Evolutionary conservation across 2,797 vertebrate genomes (phyloP), one percentile per base, ranked within the genome.

Genomic region (Chloroceryle inda): DNA sequence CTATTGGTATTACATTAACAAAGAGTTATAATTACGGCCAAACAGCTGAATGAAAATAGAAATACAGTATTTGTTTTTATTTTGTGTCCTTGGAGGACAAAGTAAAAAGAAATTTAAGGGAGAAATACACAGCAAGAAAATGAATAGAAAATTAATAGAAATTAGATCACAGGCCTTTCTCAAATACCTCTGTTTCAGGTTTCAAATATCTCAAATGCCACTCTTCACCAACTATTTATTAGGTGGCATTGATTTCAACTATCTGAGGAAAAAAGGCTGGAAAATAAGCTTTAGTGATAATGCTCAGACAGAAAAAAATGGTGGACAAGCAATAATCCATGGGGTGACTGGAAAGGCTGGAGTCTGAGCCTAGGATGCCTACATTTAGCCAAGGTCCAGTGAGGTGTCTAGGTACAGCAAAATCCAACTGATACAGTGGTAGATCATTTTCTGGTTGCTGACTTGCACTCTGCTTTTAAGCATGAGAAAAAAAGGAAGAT

Each of bases 381-480:
- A 63, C 13, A 42, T 21, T 22, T 44, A 82, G 4, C 10, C n/a
- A 64, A 29, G 26, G n/a, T 69, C 58, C 58, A 58, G 8, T 11
- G 26, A 83, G 13, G 26, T 50, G 12, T 16, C 14, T 11, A 45
- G 17, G 14, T 85, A 58, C 11, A 85, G 37, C 9, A 64, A 85
- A 77, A 69, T 63, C 26, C 22, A 37, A 7, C 31, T 37, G 11
- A 62, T 68, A 29, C 2, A 7, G 13, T 17, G 12, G 8, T 38
- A 27, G 27, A 52, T 81, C 31, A 84, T 95, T 67, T 94, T 89
- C 29, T 78, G 55, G n/a, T 64, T 74, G 86, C 56, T 74, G 56
- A 84, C 63, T 80, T 89, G 35, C 22, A 61, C 38, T 58, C 38
- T 94, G 73, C 68, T 86, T 88, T 92, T 79, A 92, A 91, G 71